Percentiles rank a stretch among this genome's conserved stretches.
These are phyloP conservation scores for Megaceryle alcyon DNA, from an alignment of 2,797 vertebrate species.

Conservation along the genomic window DNA sequence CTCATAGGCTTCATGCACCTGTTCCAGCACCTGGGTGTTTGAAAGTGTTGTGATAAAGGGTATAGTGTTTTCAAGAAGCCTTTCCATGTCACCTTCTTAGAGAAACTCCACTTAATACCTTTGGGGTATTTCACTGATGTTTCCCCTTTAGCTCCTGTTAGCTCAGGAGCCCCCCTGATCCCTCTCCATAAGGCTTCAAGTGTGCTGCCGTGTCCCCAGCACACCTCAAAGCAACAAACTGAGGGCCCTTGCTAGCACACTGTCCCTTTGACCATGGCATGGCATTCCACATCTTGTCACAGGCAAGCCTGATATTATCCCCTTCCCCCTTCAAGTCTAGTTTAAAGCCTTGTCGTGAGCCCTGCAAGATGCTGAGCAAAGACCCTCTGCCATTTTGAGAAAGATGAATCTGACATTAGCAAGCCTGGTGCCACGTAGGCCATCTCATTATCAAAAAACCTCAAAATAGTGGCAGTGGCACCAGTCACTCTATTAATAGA, in stretches of 20 bases:
- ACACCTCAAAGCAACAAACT: no score
- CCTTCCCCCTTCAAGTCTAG: no score
- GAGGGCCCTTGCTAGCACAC: no score
- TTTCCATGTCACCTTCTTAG: background rate
- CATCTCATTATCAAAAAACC: background rate
- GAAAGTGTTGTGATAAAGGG: background rate
- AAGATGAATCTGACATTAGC: background rate
- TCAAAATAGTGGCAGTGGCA: background rate
- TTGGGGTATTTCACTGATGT: no score
- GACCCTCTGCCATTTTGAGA: background rate
- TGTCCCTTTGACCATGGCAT: no score
- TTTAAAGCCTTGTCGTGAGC: background rate
- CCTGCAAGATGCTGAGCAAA: background rate
- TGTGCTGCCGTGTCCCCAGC: no score
- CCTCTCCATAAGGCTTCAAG: no score
- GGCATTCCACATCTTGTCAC: no score
- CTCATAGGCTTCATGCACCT: background rate
- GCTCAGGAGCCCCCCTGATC: no score
- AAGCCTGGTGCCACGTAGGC: background rate
- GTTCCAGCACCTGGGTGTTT: background rate
- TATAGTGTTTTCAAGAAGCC: background rate
- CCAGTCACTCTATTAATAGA: background rate
- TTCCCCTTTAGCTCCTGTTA: no score
- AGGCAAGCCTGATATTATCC: no score
- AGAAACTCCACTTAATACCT: no score